Base-by-base conservation (phyloP, 2,888 invertebrate genomes). In the Zygogramma bicolorata region DNA sequence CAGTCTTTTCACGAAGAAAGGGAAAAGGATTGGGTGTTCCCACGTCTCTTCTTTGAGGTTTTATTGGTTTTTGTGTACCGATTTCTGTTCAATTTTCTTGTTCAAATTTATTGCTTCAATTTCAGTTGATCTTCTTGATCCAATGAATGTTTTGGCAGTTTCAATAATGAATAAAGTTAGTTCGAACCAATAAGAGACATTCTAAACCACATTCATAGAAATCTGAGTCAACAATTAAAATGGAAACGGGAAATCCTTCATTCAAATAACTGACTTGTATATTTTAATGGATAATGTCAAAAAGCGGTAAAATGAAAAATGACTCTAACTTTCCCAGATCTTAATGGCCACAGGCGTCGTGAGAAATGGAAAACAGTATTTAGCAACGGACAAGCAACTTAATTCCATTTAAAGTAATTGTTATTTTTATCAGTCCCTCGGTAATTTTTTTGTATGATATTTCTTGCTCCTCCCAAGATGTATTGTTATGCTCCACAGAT, bases 361-460 rank as follows among this genome's bases (percentile, higher is more conserved):
- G 53, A 53, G 27, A 53, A n/a, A 53, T 25, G 25, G 10, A 53
- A 53, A 53, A 53, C n/a, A 27, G 13, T 53, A 53, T 53, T 22
- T 6, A 53, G 25, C 3, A 53, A 53, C 53, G 53, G 53, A 27
- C 53, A 13, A 27, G 22, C 53, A 25, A 25, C 53, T 53, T n/a
- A 13, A 27, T 25, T 53, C 25, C 53, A 25, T 25, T 27, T 13
- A 25, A 53, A 53, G 53, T 53, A n/a, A 53, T 27, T 13, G 53
- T 53, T 15, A 53, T 53, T 53, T 53, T 53, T 53, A 53, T 53
- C 53, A 27, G n/a, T 13, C 53, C 25, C 53, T 10, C 25, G 53
- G 13, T 53, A 53, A 22, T 53, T 53, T 53, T 53, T 53, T 10
- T 53, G 53, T 25, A 2, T 53, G 13, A 53, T 53, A n/a, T 53